A percentile compares a stretch with the other conserved stretches of the same genome.
Evolutionary conservation across 2,888 invertebrate genomes (phyloP).

Genomic region (Conops quadrifasciatus): DNA sequence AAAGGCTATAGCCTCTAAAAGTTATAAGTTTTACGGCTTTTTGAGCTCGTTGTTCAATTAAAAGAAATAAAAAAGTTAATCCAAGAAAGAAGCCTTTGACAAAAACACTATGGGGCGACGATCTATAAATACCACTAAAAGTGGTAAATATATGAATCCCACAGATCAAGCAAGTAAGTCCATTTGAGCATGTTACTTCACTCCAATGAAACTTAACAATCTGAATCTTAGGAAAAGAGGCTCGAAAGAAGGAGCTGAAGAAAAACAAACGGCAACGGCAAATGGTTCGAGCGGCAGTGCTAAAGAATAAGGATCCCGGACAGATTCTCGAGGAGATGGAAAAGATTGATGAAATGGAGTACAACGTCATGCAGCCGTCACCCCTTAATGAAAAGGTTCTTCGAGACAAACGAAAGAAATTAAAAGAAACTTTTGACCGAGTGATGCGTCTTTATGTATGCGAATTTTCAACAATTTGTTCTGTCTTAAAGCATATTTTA

Average conservation of each 20-base stretch:
- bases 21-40: too few species aligned
- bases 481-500: background rate
- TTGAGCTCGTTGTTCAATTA: too few species aligned
- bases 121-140: constrained; percentile 98
- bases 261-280: constrained; percentile 98
- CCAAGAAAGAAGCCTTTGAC: background rate
- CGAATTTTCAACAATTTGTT: background rate
- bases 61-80: too few species aligned
- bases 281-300: constrained; percentile 93
- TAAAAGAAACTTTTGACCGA: constrained; percentile 93
- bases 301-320: constrained; percentile 97
- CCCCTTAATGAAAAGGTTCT: constrained; percentile 96
- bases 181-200: background rate
- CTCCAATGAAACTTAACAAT: background rate
- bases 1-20: too few species aligned
- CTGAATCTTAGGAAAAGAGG: constrained; percentile 83
- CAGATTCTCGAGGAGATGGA: constrained; percentile 96
- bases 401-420: constrained; percentile 94
- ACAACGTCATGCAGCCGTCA: constrained; percentile 92
- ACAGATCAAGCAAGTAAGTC: constrained; percentile 98
- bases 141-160: constrained; percentile 99
- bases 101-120: constrained; percentile 84
- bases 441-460: constrained; percentile 95
- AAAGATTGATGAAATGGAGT: constrained; percentile 98
- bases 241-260: constrained; percentile 95